Base-by-base conservation (phyloP, 2,797 vertebrate species). In the Poliocrania exsul region DNA sequence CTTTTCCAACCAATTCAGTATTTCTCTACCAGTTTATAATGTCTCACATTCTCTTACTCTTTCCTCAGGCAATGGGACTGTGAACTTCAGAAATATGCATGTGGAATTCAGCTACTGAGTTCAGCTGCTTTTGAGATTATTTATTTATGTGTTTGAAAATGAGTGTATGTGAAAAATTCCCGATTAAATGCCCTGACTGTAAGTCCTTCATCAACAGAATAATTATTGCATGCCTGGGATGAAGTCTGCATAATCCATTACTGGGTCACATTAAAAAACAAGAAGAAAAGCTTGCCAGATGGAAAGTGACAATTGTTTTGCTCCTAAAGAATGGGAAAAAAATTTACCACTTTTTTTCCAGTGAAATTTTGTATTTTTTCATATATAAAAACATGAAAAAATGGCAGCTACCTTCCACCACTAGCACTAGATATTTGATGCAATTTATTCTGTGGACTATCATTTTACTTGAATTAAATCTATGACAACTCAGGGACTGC, bases 81-180 rank as follows among this genome's bases (percentile, higher is more conserved):
- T 40, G 77, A 93, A 81, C 33, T 89, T 85, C 65, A 91, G 85
- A 87, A 93, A 90, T 51, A 61, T 24, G 54, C 25, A 83, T 77
- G 66, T 40, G 69, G 78, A 70, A 74, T 88, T 86, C 54, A 84
- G 62, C 60, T 81, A 18, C 61, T 49, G 62, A 91, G 47, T 88
- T 92, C 78, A 77, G 42, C 65, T 92, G 38, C 38, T 88, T 88
- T 73, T 61, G 62, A 88, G 62, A 79, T 93, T 82, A 92, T 93
- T 89, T 95, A 91, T 91, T 92, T 91, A 92, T 66, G 77, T 50
- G 38, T 75, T 90, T 93, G 70, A 91, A 91, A 92, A 72, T 49
- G 35, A 81, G 11, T 17, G 3, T 17, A 37, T 53, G 25, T 83
- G 72, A 83, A 93, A 91, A 78, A 62, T 86, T 92, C 47, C 82